phyloP scores from a whole-genome alignment of 2,113 vertebrate genomes.

The Pristiophorus japonicus region DNA sequence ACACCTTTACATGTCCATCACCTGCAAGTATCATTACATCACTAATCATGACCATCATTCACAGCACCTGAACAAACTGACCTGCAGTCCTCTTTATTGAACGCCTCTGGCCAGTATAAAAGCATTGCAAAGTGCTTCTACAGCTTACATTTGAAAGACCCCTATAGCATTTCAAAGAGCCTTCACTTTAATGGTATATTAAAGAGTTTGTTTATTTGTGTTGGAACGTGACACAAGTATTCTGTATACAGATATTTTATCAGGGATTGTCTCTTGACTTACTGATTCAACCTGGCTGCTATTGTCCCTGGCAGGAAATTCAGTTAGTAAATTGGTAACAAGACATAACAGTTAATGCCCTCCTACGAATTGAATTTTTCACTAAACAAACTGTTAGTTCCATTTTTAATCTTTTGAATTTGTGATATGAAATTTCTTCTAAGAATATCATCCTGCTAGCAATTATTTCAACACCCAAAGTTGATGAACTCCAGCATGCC shows the following conservation, averaged over 20 bases:
- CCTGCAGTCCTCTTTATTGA: no score
- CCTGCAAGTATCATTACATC: no score
- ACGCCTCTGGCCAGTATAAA: no score
- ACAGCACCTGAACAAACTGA: no score
- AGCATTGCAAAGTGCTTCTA: no score
- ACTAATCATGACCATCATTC: no score
- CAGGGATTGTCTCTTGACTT: background rate
- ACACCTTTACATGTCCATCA: no score
- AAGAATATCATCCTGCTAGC: background rate
- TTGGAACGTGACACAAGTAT: background rate
- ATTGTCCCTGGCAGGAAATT: background rate
- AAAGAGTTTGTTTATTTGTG: no score
- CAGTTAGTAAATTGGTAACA: background rate
- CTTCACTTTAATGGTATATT: no score
- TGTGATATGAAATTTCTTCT: background rate
- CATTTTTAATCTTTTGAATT: background rate
- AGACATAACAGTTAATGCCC: background rate
- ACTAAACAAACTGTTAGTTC: background rate
- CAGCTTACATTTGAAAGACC: no score
- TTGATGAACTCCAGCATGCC: background rate
- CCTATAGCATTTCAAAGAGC: no score
- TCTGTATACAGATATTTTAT: background rate
- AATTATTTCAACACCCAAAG: background rate
- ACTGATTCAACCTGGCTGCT: background rate
- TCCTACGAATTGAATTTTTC: no score